Base-by-base conservation (phyloP, 2,113 vertebrate species). In the Myxocyprinus asiaticus region DNA sequence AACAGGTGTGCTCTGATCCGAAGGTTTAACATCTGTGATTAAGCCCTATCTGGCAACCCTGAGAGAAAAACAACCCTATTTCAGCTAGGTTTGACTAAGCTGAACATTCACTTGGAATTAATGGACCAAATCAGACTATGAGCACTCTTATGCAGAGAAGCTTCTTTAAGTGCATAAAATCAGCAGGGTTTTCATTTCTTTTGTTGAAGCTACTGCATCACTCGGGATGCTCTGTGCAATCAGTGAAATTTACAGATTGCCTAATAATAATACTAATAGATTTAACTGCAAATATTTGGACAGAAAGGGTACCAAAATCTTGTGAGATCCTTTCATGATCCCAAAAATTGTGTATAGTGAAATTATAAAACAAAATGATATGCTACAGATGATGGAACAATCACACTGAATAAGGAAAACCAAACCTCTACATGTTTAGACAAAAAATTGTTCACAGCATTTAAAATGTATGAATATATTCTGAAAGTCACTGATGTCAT, bases 1-100 rank as follows among this genome's bases (percentile, higher is more conserved):
- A 33, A 33, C 22, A 33, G 22, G 67, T 78, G 66, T 59, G 50
- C 75, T 59, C 33, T 78, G 70, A 81, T 80, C 33, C 15, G 15
- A 62, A 67, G 61, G 65, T 79, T 84, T 61, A 67, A 66, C 62
- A 67, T 76, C 70, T 33, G 48, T 81, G 64, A 61, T 75, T 76
- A 77, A 65, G 73, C 80, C 77, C 83, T 84, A 78, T 80, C 55
- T 80, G 82, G 82, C 74, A 86, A 83, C 84, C 22, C 85, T 85
- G 85, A 87, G 87, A 81, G 79, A 80, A 73, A 81, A 83, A 62
- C 58, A 45, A 71, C n/a, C 65, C 64, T 9, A 56, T 33, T 78
- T 77, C 74, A 78, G 63, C 63, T 51, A 51, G 11, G 17, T 55
- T 78, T 65, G 47, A 56, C 69, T 45, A 69, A 4, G 45, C 45